phyloP scores from a whole-genome alignment of 2,797 vertebrate species.

The Gambusia yucatana region DNA sequence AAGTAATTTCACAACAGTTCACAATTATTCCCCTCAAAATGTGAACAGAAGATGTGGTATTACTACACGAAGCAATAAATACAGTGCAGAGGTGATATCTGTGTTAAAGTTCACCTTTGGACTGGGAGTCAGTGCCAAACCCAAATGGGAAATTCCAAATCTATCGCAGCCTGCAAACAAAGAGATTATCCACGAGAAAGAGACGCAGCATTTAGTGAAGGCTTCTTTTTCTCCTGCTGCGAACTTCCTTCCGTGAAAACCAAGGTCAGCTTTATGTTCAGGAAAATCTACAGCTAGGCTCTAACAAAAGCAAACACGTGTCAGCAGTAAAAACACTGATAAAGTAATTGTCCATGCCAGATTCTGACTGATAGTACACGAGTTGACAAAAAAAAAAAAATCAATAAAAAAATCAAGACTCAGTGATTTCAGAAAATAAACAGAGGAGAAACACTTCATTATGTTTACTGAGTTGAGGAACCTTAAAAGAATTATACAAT shows the following conservation, averaged over 20 bases:
- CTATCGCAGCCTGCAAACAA: not conserved
- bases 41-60: not conserved
- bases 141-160: conserved; percentile 10
- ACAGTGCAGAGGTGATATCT: not conserved
- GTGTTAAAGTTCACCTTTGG: conserved; percentile 10
- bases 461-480: not conserved
- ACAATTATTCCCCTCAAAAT: not conserved
- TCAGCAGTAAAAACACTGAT: not conserved
- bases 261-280: not conserved
- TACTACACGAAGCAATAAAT: conserved; percentile 6
- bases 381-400: not conserved
- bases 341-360: not conserved
- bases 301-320: conserved; percentile 2
- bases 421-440: not conserved
- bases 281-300: not conserved
- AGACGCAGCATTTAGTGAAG: not conserved
- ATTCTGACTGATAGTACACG: not conserved
- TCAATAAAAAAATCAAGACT: no score
- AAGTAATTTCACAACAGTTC: not conserved
- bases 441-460: not conserved
- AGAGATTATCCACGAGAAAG: not conserved
- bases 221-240: not conserved
- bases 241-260: conserved; percentile 5
- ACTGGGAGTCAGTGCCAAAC: conserved; percentile 7
- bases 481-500: not conserved